Base-by-base conservation (phyloP, 2,888 invertebrate species). In the Amphimallon solstitiale region DNA sequence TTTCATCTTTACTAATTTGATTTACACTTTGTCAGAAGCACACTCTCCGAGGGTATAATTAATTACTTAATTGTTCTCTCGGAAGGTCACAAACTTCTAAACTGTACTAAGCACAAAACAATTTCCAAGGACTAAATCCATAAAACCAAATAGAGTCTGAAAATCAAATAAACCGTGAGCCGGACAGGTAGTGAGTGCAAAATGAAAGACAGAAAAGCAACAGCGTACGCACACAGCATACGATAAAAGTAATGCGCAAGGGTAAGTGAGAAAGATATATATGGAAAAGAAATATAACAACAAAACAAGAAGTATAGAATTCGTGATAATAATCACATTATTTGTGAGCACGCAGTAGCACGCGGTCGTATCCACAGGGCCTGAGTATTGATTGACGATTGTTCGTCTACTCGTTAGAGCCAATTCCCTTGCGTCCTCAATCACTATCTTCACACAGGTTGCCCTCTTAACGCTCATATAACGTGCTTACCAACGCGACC, bases 361-460 rank as follows among this genome's bases (percentile, higher is more conserved):
- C 65, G 68, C 68, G 65, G 68, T 49, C 67, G 46, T 54, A 59
- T 37, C 65, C 19, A 59, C 68, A 72, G 72, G 70, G 70, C 71
- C 71, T 72, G 72, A 68, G 70, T 78, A 79, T 79, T 78, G 79
- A 79, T 79, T 79, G 78, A 76, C 77, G 78, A 78, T 78, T 78
- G 79, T 78, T 78, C 77, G 77, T 76, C 77, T 74, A 59, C 77
- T 77, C 76, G 77, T 78, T 77, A 77, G 73, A 70, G 74, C 72
- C 77, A 75, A 77, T 78, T 76, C 77, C 76, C 76, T 71, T 70
- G 75, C 73, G 76, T 73, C 74, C 74, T 74, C 72, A 67, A 72
- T 70, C 73, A 71, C 72, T 73, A 72, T 73, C 72, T 74, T 74
- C 74, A 70, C 75, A 72, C 75, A 76, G 74, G 75, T 75, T 72